These are phyloP conservation scores for Alentia gelatinosa DNA, from an alignment of 2,888 invertebrate species.

Conservation along the genomic window DNA sequence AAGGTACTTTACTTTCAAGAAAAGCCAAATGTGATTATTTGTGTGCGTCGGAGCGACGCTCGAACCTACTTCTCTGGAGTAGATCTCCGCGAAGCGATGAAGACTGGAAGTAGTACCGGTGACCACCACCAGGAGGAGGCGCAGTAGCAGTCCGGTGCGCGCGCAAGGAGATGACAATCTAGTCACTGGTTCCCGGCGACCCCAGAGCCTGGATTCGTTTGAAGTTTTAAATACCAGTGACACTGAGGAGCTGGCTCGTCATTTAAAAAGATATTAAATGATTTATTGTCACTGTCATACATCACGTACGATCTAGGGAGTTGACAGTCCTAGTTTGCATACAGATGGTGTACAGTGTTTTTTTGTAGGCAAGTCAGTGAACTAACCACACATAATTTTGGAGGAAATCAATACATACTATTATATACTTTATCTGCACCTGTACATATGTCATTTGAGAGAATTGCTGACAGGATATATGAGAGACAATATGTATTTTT, in stretches of 20 bases:
- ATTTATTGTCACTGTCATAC: background rate
- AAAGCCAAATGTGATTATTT: background rate
- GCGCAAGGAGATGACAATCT: background rate
- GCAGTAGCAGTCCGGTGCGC: background rate
- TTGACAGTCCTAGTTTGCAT: background rate
- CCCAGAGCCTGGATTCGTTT: background rate
- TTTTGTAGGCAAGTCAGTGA: background rate
- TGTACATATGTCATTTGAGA: background rate
- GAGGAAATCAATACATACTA: background rate
- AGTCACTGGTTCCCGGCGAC: background rate
- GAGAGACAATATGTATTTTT: constrained; percentile 14
- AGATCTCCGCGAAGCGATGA: too few relatives aligned
- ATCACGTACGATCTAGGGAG: background rate
- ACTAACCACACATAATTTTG: background rate
- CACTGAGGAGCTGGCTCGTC: constrained; percentile 39
- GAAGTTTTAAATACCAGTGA: background rate
- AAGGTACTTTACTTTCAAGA: background rate
- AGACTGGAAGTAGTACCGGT: background rate
- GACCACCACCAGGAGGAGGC: background rate
- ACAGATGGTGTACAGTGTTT: background rate
- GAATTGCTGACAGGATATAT: background rate
- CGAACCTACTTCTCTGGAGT: background rate
- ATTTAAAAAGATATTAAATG: background rate
- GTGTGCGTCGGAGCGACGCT: background rate
- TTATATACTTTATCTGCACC: background rate